phyloP scores from a whole-genome alignment of 2,888 invertebrate genomes.

The Globia sparganii region DNA sequence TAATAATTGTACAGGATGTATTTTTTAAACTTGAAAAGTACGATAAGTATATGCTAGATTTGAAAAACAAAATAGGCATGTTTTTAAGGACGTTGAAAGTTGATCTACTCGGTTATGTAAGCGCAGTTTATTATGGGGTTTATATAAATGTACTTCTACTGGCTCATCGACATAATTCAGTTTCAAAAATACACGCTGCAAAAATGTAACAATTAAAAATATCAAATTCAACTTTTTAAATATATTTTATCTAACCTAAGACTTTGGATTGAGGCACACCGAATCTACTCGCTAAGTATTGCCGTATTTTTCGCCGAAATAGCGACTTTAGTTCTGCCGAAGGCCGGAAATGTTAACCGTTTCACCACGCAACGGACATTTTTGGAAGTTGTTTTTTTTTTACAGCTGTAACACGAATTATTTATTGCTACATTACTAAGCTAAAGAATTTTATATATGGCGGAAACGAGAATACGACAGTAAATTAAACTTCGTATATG shows the following conservation, averaged over 20 bases:
- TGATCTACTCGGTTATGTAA: too few species aligned
- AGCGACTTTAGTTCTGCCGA: background rate
- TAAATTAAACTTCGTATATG: too few species aligned
- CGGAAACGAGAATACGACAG: too few species aligned
- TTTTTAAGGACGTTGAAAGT: background rate
- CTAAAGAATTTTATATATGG: background rate
- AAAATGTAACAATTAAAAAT: conserved; percentile 56
- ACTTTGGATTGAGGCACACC: conserved; percentile 77
- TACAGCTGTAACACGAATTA: background rate
- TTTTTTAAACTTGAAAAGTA: conserved; percentile 11
- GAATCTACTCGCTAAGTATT: conserved; percentile 59
- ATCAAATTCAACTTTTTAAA: conserved; percentile 57
- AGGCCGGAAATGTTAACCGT: background rate
- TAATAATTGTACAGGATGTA: conserved; percentile 13
- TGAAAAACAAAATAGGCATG: background rate
- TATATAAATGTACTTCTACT: too few species aligned
- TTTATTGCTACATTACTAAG: conserved; percentile 25
- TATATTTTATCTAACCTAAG: conserved; percentile 65
- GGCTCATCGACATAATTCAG: background rate
- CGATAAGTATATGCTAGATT: background rate
- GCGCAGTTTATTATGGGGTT: background rate
- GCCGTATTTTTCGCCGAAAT: conserved; percentile 5
- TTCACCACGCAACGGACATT: background rate
- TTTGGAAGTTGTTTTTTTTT: background rate
- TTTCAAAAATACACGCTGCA: conserved; percentile 27